Evolutionary conservation across 1,140 invertebrate species (phyloP).

Genomic region (Leucophenga varia): DNA sequence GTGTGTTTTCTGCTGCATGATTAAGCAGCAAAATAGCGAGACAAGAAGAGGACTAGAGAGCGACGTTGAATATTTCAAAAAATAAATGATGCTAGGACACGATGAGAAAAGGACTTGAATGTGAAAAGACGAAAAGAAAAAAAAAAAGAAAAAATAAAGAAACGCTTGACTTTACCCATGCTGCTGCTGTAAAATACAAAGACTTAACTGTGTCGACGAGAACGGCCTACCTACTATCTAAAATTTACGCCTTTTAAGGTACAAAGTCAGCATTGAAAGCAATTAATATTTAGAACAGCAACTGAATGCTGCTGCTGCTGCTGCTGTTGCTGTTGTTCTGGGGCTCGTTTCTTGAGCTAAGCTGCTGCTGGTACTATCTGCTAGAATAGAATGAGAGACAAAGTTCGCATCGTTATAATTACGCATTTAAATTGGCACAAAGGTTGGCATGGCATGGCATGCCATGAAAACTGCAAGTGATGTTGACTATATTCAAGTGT

Average conservation of each 20-base stretch:
- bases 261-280: conserved; percentile 15
- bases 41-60: too few relatives aligned
- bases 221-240: too few relatives aligned
- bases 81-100: too few relatives aligned
- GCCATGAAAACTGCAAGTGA: too few relatives aligned
- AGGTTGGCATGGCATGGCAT: conserved; percentile 38
- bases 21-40: not conserved
- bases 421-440: conserved; percentile 53
- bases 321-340: too few relatives aligned
- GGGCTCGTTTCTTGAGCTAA: too few relatives aligned
- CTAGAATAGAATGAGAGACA: conserved; percentile 14
- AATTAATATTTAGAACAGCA: conserved; percentile 48
- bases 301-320: conserved; percentile 27
- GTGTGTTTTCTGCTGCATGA: conserved; percentile 37
- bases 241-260: conserved; percentile 1
- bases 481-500: too few relatives aligned
- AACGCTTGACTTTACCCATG: conserved; percentile 17
- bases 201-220: too few relatives aligned
- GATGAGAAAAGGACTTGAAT: too few relatives aligned
- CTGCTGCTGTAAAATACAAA: conserved; percentile 21
- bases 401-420: conserved; percentile 39
- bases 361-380: conserved; percentile 33
- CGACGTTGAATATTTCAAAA: too few relatives aligned
- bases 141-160: conserved; percentile 18
- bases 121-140: too few relatives aligned